Percentiles rank a stretch among this genome's conserved stretches.
Evolutionary conservation across 2,113 vertebrate species (phyloP).

Genomic region (Thalassoma bifasciatum): DNA sequence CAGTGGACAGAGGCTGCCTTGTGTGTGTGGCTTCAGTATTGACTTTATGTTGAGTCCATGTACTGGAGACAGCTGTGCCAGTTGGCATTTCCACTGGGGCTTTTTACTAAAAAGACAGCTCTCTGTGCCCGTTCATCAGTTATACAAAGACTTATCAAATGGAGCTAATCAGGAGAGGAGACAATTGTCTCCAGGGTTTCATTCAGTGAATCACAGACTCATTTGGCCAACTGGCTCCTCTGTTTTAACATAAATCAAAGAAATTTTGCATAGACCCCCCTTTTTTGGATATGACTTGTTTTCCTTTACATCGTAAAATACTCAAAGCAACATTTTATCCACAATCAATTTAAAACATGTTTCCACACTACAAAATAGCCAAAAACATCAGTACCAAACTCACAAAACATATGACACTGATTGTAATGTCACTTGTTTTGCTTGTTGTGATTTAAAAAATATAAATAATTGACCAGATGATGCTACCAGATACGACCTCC

Average conservation of each 20-base stretch:
- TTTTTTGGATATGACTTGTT: too few species aligned
- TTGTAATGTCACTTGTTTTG: too few species aligned
- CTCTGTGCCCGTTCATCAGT: constrained; percentile 36
- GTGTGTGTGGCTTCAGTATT: constrained; percentile 39
- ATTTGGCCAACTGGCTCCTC: not conserved
- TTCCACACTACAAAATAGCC: not conserved
- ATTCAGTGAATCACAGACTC: not conserved
- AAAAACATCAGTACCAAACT: not conserved
- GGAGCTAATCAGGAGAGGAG: constrained; percentile 23
- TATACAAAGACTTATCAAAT: constrained; percentile 21
- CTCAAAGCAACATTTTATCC: too few species aligned
- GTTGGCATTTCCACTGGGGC: constrained; percentile 38
- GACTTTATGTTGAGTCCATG: constrained; percentile 48
- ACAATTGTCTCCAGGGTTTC: constrained; percentile 14
- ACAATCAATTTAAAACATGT: not conserved
- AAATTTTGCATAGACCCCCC: not conserved
- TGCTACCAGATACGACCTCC: not conserved
- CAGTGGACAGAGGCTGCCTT: constrained; percentile 53
- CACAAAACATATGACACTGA: not conserved
- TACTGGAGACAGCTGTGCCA: constrained; percentile 55
- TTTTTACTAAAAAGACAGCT: constrained; percentile 21
- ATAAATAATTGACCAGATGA: not conserved
- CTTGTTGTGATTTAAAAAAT: not conserved
- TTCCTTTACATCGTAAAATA: too few species aligned
- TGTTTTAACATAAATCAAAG: not conserved